Conservation (phyloP, 2,888 invertebrate species). For the Papilio elwesi region DNA sequence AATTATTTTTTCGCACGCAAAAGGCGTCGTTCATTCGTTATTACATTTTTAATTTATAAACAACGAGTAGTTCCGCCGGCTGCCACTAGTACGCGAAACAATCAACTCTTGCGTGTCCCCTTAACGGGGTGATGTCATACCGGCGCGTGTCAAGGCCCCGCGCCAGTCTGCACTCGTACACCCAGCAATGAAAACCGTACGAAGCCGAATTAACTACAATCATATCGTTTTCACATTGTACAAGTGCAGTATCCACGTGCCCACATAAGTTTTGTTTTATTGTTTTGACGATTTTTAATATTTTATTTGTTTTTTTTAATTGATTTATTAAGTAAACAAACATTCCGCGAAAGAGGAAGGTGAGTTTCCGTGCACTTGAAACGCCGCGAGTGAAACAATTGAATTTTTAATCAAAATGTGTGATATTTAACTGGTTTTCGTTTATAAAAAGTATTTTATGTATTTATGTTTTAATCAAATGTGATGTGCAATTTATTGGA, state of each 20-base stretch:
- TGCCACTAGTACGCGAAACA: conserved; percentile 22
- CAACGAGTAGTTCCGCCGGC: conserved; percentile 19
- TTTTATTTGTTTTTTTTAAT: conserved; percentile 47
- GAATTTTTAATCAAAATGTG: conserved; percentile 9
- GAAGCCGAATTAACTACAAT: conserved; percentile 53
- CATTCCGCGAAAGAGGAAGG: conserved; percentile 82
- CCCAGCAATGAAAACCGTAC: conserved; percentile 74
- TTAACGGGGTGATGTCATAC: conserved; percentile 67
- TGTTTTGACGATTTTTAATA: conserved; percentile 42
- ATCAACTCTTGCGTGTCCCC: conserved; percentile 45
- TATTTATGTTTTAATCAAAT: background rate
- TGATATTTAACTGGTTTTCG: too few species aligned
- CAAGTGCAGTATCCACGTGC: conserved; percentile 72
- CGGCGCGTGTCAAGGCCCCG: conserved; percentile 55
- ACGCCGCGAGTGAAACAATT: conserved; percentile 39
- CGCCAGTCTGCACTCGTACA: conserved; percentile 66
- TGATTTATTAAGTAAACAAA: conserved; percentile 59
- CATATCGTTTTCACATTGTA: conserved; percentile 59
- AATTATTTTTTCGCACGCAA: too few species aligned
- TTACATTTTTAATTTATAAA: background rate
- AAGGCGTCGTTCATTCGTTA: too few species aligned
- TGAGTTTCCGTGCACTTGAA: conserved; percentile 57
- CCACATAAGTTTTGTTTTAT: conserved; percentile 57
- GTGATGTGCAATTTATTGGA: background rate
- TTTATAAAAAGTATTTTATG: background rate